A percentile compares a stretch with the other conserved stretches of the same genome.
These are phyloP conservation scores for Hypotaenidia okinawae DNA, from an alignment of 2,797 vertebrate genomes.

Conservation along the genomic window DNA sequence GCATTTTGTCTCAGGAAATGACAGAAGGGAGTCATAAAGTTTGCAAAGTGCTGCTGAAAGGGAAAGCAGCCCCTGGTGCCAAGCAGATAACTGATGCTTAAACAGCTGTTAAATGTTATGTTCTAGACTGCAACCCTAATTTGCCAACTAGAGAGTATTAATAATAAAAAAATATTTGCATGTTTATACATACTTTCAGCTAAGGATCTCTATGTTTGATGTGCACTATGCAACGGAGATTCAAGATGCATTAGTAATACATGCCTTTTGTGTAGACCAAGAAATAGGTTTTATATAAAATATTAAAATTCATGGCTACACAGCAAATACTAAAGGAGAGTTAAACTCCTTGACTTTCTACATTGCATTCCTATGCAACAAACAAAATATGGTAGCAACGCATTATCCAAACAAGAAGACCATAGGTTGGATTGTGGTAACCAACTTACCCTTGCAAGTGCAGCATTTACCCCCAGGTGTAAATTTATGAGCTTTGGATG, in stretches of 20 bases:
- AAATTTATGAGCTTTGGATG: background rate
- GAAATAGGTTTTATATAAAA: background rate
- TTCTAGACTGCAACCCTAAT: background rate
- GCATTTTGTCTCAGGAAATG: constrained; percentile 12
- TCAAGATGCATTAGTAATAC: background rate
- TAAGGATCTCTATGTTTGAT: background rate
- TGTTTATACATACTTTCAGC: background rate
- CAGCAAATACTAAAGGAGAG: background rate
- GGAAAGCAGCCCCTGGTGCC: background rate
- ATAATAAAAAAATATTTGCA: background rate
- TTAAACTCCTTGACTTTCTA: background rate
- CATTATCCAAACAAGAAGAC: background rate
- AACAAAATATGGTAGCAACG: accelerated
- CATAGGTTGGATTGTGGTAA: background rate
- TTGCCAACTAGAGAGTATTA: background rate
- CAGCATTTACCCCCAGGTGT: background rate
- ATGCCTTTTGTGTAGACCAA: background rate
- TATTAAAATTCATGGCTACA: background rate
- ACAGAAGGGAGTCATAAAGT: constrained; percentile 38
- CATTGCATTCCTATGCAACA: background rate
- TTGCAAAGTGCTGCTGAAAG: constrained; percentile 2
- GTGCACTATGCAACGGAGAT: background rate
- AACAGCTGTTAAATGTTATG: constrained; percentile 28
- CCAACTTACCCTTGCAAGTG: background rate
- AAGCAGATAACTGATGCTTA: constrained; percentile 6